Conservation (phyloP, 1,140 invertebrate genomes). For the Globodera ellingtonae region DNA sequence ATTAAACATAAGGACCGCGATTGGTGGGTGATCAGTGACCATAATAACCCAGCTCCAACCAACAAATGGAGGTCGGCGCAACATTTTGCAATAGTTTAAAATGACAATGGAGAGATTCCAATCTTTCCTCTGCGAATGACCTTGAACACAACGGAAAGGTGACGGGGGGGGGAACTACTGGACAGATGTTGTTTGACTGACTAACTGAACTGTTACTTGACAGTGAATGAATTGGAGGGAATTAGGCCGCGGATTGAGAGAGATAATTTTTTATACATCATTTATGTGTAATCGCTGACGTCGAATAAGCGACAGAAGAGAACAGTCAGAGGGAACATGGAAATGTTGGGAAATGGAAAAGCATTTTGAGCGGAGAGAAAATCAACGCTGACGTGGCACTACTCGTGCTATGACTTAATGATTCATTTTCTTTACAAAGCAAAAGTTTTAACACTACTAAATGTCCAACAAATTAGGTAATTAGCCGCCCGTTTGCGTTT, state of each 20-base stretch:
- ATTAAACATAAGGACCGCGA: no score
- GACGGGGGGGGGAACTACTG: background rate
- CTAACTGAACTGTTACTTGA: background rate
- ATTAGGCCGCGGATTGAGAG: background rate
- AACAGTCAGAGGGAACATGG: background rate
- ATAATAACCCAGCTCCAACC: no score
- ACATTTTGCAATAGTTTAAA: background rate
- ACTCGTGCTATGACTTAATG: background rate
- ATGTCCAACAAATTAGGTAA: no score
- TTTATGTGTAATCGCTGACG: background rate
- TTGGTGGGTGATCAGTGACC: no score
- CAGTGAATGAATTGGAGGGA: background rate
- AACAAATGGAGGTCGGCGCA: no score
- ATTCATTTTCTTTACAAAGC: slow-evolving; percentile 19
- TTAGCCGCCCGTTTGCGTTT: no score
- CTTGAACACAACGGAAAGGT: slow-evolving; percentile 1
- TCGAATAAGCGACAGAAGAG: background rate
- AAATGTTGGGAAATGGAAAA: background rate
- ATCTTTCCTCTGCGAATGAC: background rate
- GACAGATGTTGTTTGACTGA: slow-evolving; percentile 4
- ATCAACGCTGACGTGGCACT: background rate
- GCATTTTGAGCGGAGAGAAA: background rate
- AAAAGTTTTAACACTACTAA: no score
- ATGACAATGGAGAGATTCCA: background rate
- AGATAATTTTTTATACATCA: no score